Evolutionary conservation across 2,888 invertebrate species (phyloP).

Genomic region (Ophion ventricosus): DNA sequence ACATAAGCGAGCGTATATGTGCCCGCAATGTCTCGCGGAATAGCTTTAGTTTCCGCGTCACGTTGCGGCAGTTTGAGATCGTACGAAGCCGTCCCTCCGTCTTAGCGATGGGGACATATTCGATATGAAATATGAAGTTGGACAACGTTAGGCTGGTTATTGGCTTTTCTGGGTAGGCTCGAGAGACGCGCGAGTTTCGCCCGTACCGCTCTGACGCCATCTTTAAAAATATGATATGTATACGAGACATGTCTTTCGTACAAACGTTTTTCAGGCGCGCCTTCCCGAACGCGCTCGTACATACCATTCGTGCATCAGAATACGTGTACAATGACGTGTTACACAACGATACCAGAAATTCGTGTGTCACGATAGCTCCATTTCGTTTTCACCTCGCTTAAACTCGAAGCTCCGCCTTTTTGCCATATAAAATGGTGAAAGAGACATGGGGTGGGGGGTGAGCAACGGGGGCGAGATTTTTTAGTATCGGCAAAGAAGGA

Average conservation of each 20-base stretch:
- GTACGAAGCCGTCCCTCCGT: conserved; percentile 69
- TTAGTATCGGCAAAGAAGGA: conserved; percentile 38
- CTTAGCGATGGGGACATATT: conserved; percentile 64
- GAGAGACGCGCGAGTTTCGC: conserved; percentile 50
- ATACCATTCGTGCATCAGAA: conserved; percentile 34
- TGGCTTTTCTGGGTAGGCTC: conserved; percentile 65
- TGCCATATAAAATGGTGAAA: conserved; percentile 58
- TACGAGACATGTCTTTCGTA: conserved; percentile 21
- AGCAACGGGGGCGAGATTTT: conserved; percentile 23
- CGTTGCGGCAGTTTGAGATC: conserved; percentile 76
- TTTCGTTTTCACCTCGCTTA: conserved; percentile 46
- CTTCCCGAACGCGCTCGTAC: background rate
- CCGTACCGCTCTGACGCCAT: conserved; percentile 51
- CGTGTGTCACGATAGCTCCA: conserved; percentile 66
- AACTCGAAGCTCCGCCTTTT: conserved; percentile 62
- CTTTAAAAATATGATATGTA: conserved; percentile 6
- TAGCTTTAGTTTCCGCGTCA: conserved; percentile 75
- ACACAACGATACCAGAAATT: conserved; percentile 63
- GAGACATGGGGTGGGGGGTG: conserved; percentile 37
- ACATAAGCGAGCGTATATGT: conserved; percentile 34
- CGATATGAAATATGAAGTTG: conserved; percentile 74
- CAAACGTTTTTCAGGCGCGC: conserved; percentile 36
- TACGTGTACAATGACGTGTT: conserved; percentile 45
- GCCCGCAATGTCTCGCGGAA: conserved; percentile 59
- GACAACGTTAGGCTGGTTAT: conserved; percentile 69